Evolutionary conservation across 2,113 vertebrate genomes (phyloP).

Genomic region (Ciconia boyciana): DNA sequence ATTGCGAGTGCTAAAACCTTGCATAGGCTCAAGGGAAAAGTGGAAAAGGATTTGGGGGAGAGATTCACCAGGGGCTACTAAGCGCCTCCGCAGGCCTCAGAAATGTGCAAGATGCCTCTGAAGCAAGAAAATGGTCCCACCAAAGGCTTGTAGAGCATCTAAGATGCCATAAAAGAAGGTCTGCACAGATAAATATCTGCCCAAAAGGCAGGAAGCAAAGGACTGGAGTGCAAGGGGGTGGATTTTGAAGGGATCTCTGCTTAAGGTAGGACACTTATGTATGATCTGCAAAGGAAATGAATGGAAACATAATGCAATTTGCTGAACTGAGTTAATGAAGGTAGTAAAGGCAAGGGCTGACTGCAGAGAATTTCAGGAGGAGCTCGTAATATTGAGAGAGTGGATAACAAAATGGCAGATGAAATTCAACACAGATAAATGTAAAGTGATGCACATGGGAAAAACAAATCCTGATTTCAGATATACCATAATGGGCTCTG

Average conservation of each 20-base stretch:
- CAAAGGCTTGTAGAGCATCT: neutral
- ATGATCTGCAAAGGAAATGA: neutral
- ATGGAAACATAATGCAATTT: neutral
- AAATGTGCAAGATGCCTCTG: neutral
- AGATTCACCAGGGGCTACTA: neutral
- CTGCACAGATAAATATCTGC: neutral
- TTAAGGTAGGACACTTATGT: neutral
- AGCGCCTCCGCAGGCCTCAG: neutral
- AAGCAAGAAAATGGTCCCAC: neutral
- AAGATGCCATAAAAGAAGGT: neutral
- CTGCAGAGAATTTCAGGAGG: neutral
- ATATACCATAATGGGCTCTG: neutral
- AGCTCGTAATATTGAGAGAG: neutral
- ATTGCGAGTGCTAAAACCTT: neutral
- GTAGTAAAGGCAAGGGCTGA: neutral
- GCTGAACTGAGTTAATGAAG: neutral
- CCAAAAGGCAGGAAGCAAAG: neutral
- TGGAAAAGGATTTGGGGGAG: neutral
- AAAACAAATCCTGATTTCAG: neutral
- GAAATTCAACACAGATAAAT: constrained; percentile 9
- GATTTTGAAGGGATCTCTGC: neutral
- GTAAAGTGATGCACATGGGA: neutral
- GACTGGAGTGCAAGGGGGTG: neutral
- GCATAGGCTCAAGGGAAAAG: neutral
- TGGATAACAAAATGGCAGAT: neutral